A percentile compares a stretch with the other conserved stretches of the same genome.
phyloP scores from a whole-genome alignment of 2,888 invertebrate genomes.

The Rambutsinella grinnellia region DNA sequence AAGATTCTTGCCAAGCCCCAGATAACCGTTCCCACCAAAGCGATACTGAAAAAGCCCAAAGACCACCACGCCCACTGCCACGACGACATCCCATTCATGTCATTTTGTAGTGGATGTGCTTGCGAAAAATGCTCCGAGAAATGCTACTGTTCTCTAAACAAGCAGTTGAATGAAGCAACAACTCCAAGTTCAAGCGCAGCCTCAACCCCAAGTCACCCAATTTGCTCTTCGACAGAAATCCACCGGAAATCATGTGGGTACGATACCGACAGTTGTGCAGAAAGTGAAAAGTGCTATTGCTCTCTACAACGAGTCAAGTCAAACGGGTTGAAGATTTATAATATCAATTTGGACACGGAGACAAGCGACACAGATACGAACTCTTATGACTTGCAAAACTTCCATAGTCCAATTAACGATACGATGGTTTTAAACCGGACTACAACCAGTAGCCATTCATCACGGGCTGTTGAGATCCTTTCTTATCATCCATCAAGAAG shows the following conservation, averaged over 20 bases:
- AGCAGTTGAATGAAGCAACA: conserved; percentile 47
- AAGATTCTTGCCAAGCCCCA: conserved; percentile 1
- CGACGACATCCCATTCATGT: conserved; percentile 63
- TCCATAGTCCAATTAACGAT: conserved; percentile 41
- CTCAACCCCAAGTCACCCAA: conserved; percentile 29
- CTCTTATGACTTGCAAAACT: conserved; percentile 65
- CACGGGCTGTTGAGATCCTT: conserved; percentile 62
- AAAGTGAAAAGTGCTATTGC: conserved; percentile 68
- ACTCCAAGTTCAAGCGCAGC: conserved; percentile 26
- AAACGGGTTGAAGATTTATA: conserved; percentile 66
- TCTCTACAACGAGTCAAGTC: conserved; percentile 67
- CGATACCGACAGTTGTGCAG: conserved; percentile 86
- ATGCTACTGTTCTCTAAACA: conserved; percentile 80
- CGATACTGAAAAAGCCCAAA: conserved; percentile 58
- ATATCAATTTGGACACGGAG: conserved; percentile 67
- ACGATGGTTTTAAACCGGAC: neutral
- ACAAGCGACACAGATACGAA: conserved; percentile 66
- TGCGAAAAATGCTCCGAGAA: conserved; percentile 83
- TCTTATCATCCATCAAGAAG: conserved; percentile 63
- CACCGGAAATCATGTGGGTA: conserved; percentile 78
- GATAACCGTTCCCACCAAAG: conserved; percentile 43
- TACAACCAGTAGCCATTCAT: neutral
- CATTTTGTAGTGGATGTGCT: conserved; percentile 84
- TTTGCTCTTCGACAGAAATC: conserved; percentile 36
- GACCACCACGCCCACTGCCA: too few relatives aligned